Evolutionary conservation across 2,888 invertebrate genomes (phyloP).

Genomic region (Platynereis dumerilii): DNA sequence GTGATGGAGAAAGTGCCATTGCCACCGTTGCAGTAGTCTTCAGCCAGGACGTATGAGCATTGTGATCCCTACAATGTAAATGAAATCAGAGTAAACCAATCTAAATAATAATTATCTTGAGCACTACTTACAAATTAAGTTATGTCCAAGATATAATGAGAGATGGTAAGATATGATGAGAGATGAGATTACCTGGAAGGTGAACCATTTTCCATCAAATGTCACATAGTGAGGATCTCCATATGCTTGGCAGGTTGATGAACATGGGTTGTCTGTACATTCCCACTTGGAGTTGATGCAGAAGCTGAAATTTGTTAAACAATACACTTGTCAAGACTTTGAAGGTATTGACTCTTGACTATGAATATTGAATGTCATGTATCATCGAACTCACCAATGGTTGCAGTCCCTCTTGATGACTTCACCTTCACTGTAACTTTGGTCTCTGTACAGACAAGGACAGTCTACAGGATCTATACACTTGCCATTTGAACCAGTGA

Average conservation of each 20-base stretch:
- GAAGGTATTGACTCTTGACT: not conserved
- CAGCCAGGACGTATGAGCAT: conserved; percentile 38
- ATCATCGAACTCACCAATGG: conserved; percentile 70
- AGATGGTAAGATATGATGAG: no score
- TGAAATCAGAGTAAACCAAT: no score
- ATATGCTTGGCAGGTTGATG: conserved; percentile 83
- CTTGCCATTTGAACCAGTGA: conserved; percentile 37
- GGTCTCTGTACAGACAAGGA: conserved; percentile 89
- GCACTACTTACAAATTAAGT: no score
- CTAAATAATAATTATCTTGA: no score
- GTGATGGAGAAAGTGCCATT: no score
- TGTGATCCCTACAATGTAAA: conserved; percentile 37
- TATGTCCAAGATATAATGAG: no score
- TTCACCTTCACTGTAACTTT: conserved; percentile 79
- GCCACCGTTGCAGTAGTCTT: conserved; percentile 65
- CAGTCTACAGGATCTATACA: conserved; percentile 78
- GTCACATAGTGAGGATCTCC: no score
- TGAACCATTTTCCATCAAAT: no score
- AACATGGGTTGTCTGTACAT: conserved; percentile 73
- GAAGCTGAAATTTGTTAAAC: conserved; percentile 39
- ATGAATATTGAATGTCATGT: no score
- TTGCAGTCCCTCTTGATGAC: conserved; percentile 84
- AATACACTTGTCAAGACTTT: not conserved
- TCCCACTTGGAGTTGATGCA: conserved; percentile 76
- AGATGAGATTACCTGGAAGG: no score